Evolutionary conservation across 2,113 vertebrate species (phyloP).

Genomic region (Siniperca chuatsi): DNA sequence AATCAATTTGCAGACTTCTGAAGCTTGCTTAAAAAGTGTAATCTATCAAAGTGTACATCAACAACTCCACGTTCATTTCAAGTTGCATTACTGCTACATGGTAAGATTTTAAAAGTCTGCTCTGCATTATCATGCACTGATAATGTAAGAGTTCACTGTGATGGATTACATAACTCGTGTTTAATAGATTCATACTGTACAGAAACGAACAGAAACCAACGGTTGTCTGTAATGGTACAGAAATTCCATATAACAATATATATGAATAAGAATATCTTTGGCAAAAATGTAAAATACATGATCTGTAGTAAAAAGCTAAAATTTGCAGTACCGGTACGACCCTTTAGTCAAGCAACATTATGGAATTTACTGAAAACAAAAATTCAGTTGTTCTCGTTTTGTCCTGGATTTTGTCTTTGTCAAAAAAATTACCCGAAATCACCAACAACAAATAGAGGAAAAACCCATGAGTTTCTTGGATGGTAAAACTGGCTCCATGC

Average conservation of each 20-base stretch:
- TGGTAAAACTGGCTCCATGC: not conserved
- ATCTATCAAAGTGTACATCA: not conserved
- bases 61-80: not conserved
- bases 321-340: not conserved
- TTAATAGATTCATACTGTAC: not conserved
- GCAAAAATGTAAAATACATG: too few relatives aligned
- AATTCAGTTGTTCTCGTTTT: not conserved
- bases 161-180: not conserved
- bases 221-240: not conserved
- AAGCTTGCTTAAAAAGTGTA: not conserved
- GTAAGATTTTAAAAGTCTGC: not conserved
- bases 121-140: not conserved
- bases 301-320: not conserved
- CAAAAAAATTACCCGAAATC: not conserved
- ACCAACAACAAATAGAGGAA: not conserved
- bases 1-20: not conserved
- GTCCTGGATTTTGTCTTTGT: not conserved
- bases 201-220: not conserved
- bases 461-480: not conserved
- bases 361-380: too few relatives aligned
- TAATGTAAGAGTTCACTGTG: not conserved
- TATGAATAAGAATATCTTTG: not conserved
- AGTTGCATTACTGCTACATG: not conserved
- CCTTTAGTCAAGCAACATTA: too few relatives aligned
- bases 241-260: not conserved